phyloP scores from a whole-genome alignment of 2,888 invertebrate species.

The Cataglyphis rosenhaueri region DNA sequence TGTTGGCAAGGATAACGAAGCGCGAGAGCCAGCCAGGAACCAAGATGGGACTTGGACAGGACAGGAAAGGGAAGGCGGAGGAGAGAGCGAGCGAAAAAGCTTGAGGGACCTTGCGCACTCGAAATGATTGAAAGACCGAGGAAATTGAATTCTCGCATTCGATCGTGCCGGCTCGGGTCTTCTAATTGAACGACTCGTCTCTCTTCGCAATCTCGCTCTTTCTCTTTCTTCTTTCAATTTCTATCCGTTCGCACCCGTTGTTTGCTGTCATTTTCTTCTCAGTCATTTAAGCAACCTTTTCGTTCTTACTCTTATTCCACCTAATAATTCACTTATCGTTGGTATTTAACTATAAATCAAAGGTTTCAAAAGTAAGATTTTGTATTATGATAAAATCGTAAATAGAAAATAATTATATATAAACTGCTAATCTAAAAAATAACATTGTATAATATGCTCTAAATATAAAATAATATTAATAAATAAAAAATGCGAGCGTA shows the following conservation, averaged over 20 bases:
- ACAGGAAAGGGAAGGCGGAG: conserved; percentile 43
- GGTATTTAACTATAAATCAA: conserved; percentile 61
- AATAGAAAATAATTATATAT: background rate
- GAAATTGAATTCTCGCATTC: conserved; percentile 80
- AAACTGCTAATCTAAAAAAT: background rate
- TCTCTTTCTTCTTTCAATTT: conserved; percentile 35
- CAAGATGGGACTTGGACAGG: conserved; percentile 48
- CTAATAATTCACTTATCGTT: conserved; percentile 71
- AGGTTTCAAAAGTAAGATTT: background rate
- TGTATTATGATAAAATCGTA: background rate
- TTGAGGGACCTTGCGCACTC: conserved; percentile 68
- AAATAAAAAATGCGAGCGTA: too few relatives aligned
- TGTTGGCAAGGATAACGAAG: conserved; percentile 67
- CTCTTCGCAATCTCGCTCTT: conserved; percentile 52
- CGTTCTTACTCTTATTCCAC: conserved; percentile 27
- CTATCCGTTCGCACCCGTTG: conserved; percentile 11
- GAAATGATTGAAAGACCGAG: conserved; percentile 81
- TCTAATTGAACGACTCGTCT: conserved; percentile 80
- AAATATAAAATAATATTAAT: too few relatives aligned
- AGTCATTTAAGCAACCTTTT: conserved; percentile 64
- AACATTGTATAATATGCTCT: too few relatives aligned
- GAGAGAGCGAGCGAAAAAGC: conserved; percentile 51
- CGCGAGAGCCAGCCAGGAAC: conserved; percentile 57
- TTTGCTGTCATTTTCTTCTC: conserved; percentile 61
- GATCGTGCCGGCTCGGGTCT: conserved; percentile 70